Percentiles rank a stretch among this genome's conserved stretches.
Conservation (phyloP, 1,140 invertebrate genomes). For the Planococcus citri region DNA sequence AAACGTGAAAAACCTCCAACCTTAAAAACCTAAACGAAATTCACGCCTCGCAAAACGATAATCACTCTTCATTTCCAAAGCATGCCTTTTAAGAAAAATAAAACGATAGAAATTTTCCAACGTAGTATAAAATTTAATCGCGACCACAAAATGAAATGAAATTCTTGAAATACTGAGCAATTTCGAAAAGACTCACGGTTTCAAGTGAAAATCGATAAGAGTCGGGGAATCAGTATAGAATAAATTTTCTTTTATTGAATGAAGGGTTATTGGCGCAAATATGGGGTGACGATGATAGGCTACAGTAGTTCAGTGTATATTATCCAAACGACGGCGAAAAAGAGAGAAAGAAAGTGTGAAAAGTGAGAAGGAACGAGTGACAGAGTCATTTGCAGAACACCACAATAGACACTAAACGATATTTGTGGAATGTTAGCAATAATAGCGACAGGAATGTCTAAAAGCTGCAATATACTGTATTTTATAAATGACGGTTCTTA, state of each 20-base stretch:
- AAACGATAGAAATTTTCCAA: background rate
- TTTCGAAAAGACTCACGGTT: slow-evolving; percentile 15
- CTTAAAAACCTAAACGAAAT: too few relatives aligned
- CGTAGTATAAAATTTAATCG: slow-evolving; percentile 4
- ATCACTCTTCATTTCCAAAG: too few relatives aligned
- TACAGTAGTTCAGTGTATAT: slow-evolving; percentile 17
- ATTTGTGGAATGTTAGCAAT: slow-evolving; percentile 19
- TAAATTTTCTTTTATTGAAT: slow-evolving; percentile 20
- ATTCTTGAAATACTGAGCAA: slow-evolving; percentile 16
- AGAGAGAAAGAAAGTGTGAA: slow-evolving; percentile 12
- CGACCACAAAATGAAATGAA: slow-evolving; percentile 17
- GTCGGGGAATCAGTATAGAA: slow-evolving; percentile 13
- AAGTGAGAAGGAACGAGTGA: background rate
- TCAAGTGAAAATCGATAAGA: slow-evolving; percentile 11
- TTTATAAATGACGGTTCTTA: slow-evolving; percentile 20
- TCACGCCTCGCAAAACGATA: too few relatives aligned
- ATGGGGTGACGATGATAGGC: slow-evolving; percentile 14
- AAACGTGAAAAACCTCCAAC: too few relatives aligned
- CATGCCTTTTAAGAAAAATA: background rate
- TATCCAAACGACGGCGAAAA: background rate
- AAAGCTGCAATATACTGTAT: slow-evolving; percentile 20
- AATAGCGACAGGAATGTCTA: slow-evolving; percentile 18
- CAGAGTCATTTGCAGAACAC: slow-evolving; percentile 2
- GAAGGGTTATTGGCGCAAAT: slow-evolving; percentile 12
- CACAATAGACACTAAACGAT: slow-evolving; percentile 20